A percentile compares a stretch with the other conserved stretches of the same genome.
These are phyloP conservation scores for Malthinus seriepunctatus DNA, from an alignment of 2,888 invertebrate species.

Conservation along the genomic window DNA sequence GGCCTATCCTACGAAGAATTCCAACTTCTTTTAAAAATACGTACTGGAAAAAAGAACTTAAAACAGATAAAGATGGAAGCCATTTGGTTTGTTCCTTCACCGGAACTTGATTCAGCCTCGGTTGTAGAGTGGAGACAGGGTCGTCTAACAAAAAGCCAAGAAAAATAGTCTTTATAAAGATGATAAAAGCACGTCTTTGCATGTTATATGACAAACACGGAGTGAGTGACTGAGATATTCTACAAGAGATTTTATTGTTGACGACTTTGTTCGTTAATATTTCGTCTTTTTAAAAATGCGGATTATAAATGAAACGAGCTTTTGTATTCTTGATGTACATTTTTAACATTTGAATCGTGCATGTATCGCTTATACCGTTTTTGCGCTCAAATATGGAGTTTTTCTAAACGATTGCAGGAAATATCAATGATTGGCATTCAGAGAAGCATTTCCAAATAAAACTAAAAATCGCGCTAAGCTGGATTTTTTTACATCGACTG, in stretches of 20 bases:
- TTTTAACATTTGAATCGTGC: constrained; percentile 53
- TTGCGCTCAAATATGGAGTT: constrained; percentile 38
- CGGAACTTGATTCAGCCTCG: constrained; percentile 47
- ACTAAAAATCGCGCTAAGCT: constrained; percentile 49
- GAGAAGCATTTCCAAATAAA: constrained; percentile 48
- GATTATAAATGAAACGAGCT: constrained; percentile 54
- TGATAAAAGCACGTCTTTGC: constrained; percentile 57
- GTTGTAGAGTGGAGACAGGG: constrained; percentile 50
- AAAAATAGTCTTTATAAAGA: constrained; percentile 57
- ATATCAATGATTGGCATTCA: constrained; percentile 50
- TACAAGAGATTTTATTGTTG: constrained; percentile 53
- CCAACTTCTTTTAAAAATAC: constrained; percentile 35
- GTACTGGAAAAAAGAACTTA: constrained; percentile 31
- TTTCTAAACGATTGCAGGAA: constrained; percentile 35
- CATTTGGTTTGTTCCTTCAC: constrained; percentile 38
- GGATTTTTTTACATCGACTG: constrained; percentile 54
- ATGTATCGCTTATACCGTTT: constrained; percentile 50
- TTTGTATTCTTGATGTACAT: constrained; percentile 48
- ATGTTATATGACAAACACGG: constrained; percentile 55
- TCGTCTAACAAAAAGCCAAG: constrained; percentile 52
- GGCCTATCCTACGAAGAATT: constrained; percentile 46
- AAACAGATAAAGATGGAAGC: constrained; percentile 42
- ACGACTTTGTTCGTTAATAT: constrained; percentile 54
- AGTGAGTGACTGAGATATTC: constrained; percentile 57
- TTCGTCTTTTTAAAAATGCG: constrained; percentile 49